Evolutionary conservation across 2,797 vertebrate genomes (phyloP).

Genomic region (Cichlasoma orientale): DNA sequence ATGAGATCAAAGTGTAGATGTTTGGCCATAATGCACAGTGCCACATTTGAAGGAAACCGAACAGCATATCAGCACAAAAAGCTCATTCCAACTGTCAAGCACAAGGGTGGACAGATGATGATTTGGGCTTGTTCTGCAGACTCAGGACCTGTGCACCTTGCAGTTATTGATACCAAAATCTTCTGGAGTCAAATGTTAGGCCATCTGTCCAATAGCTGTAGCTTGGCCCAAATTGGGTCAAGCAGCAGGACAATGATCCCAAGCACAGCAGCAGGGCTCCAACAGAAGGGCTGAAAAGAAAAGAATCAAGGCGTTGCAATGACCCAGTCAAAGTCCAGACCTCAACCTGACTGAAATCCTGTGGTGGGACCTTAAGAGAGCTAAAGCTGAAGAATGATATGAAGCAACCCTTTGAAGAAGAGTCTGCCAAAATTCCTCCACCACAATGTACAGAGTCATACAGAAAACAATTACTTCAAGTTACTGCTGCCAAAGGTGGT

Average conservation of each 20-base stretch:
- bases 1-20: no score
- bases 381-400: no score
- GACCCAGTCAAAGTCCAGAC: neutral
- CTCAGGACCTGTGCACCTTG: neutral
- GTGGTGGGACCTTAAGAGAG: no score
- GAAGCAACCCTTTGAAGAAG: no score
- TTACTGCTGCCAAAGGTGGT: neutral
- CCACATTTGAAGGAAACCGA: neutral
- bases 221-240: neutral
- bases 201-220: neutral
- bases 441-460: no score
- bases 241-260: neutral
- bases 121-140: neutral
- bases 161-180: neutral
- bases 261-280: neutral
- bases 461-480: neutral
- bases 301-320: neutral
- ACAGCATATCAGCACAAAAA: neutral
- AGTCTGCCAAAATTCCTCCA: neutral
- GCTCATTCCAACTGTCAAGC: neutral
- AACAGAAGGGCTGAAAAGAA: neutral
- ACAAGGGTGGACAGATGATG: neutral
- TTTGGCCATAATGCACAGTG: no score
- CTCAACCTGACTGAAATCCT: neutral
- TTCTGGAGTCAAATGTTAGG: neutral